These are phyloP conservation scores for Cosmopolites sordidus DNA, from an alignment of 2,888 invertebrate species.

Conservation along the genomic window DNA sequence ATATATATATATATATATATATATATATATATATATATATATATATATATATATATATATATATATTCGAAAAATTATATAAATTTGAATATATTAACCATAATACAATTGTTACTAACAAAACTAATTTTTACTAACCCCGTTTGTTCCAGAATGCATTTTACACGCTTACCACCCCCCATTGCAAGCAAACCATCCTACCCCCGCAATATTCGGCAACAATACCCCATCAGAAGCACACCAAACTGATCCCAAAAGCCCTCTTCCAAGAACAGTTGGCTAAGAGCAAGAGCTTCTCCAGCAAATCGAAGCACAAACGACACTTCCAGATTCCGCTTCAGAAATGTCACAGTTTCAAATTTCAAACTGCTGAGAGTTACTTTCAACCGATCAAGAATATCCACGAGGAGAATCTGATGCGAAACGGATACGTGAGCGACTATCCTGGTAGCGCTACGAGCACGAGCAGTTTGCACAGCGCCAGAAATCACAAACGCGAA, in stretches of 20 bases:
- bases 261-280: slow-evolving; percentile 46
- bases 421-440: slow-evolving; percentile 46
- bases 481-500: slow-evolving; percentile 31
- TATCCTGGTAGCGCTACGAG: slow-evolving; percentile 35
- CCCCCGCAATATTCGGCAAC: slow-evolving; percentile 50
- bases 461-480: slow-evolving; percentile 31
- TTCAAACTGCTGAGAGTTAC: slow-evolving; percentile 54
- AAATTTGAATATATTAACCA: no score
- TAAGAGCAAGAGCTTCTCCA: slow-evolving; percentile 48
- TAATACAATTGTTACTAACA: slow-evolving; percentile 11
- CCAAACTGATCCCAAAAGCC: slow-evolving; percentile 48
- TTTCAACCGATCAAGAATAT: slow-evolving; percentile 64
- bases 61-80: no score
- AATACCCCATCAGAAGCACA: slow-evolving; percentile 55
- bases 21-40: no score
- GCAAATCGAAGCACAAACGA: slow-evolving; percentile 53
- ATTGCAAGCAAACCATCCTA: slow-evolving; percentile 57
- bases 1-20: no score
- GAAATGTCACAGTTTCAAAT: slow-evolving; percentile 61
- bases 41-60: no score
- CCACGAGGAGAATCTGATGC: slow-evolving; percentile 49
- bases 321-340: slow-evolving; percentile 62
- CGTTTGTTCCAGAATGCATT: slow-evolving; percentile 48
- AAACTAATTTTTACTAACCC: not conserved
- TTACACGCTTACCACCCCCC: slow-evolving; percentile 49